These are phyloP conservation scores for Zaprionus gabonicus DNA, from an alignment of 1,140 invertebrate species.

Conservation along the genomic window DNA sequence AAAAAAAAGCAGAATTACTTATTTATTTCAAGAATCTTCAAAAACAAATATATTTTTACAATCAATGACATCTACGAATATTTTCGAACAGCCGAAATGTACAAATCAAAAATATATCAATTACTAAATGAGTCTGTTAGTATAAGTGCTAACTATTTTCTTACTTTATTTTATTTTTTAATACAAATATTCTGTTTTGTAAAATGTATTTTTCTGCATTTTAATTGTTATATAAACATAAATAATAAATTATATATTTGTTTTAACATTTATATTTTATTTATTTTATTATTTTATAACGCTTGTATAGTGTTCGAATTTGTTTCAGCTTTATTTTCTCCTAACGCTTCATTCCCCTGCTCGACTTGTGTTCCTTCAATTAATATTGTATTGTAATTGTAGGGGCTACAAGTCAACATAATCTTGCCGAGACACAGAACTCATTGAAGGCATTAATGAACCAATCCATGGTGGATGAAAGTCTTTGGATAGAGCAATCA, in stretches of 20 bases:
- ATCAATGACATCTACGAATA: neutral
- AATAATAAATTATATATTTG: conserved; percentile 21
- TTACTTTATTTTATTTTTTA: conserved; percentile 1
- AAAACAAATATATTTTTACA: neutral
- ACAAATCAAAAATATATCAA: neutral
- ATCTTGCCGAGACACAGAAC: conserved; percentile 27
- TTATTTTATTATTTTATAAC: conserved; percentile 12
- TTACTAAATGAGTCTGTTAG: conserved; percentile 1
- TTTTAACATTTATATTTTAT: conserved; percentile 4
- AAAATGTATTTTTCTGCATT: conserved; percentile 10
- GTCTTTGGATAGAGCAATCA: conserved; percentile 72
- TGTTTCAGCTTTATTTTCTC: conserved; percentile 23
- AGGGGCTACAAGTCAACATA: conserved; percentile 42
- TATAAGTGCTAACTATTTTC: neutral
- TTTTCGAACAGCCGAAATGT: neutral
- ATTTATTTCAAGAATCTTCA: neutral
- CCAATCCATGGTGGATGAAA: conserved; percentile 61
- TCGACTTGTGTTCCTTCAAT: neutral
- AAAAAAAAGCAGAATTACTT: neutral
- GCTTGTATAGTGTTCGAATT: conserved; percentile 23
- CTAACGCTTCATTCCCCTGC: neutral
- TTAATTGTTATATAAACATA: conserved; percentile 17
- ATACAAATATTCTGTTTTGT: neutral
- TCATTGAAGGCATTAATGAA: conserved; percentile 55
- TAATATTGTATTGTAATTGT: conserved; percentile 48